These are phyloP conservation scores for Zosterops hypoxanthus DNA, from an alignment of 2,113 vertebrate species.

Conservation along the genomic window DNA sequence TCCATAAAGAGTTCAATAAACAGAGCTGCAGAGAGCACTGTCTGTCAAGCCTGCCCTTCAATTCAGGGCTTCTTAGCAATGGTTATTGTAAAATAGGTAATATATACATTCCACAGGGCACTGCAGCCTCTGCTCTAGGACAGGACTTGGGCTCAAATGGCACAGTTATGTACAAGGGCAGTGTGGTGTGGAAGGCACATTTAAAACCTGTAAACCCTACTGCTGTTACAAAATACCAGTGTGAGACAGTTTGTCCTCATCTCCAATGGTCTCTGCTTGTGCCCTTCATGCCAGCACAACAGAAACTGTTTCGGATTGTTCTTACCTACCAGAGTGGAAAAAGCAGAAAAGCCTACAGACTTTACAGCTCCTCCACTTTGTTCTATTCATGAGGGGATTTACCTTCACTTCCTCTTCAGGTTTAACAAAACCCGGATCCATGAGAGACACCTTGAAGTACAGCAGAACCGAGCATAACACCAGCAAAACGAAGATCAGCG, in stretches of 20 bases:
- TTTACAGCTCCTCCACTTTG: neutral
- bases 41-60: neutral
- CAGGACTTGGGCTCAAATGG: neutral
- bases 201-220: neutral
- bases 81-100: neutral
- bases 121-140: neutral
- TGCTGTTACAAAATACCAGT: neutral
- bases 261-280: accelerated
- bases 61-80: accelerated
- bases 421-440: slow-evolving; percentile 92
- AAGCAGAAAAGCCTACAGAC: neutral
- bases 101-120: neutral
- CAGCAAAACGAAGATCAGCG: slow-evolving; percentile 82
- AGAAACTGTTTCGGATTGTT: neutral
- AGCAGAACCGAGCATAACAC: slow-evolving; percentile 87
- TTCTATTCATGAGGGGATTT: neutral
- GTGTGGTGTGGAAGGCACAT: neutral
- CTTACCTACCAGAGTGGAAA: neutral
- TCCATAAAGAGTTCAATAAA: neutral
- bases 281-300: neutral
- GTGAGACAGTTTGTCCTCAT: accelerated
- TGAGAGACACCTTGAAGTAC: slow-evolving; percentile 91
- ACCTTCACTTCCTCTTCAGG: slow-evolving; percentile 64
- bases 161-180: accelerated
- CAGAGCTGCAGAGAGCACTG: neutral